Percentiles rank a stretch among this genome's conserved stretches.
These are phyloP conservation scores for Piaya cayana DNA, from an alignment of 2,113 vertebrate species.

Conservation along the genomic window DNA sequence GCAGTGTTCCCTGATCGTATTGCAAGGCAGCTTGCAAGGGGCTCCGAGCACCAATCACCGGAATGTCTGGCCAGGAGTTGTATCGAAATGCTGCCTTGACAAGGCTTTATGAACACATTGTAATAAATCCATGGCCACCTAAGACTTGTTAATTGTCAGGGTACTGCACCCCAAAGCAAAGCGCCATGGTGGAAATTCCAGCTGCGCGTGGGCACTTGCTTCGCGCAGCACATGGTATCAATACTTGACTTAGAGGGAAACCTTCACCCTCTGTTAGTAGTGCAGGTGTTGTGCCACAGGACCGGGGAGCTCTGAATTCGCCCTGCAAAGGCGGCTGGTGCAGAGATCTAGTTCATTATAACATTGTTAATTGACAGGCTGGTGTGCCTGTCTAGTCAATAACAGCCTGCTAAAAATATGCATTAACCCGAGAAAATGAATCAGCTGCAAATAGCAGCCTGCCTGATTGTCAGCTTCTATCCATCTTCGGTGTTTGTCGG, in stretches of 20 bases:
- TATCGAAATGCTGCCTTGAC: constrained; percentile 1
- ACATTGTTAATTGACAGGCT: constrained; percentile 55
- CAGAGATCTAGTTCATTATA: constrained; percentile 49
- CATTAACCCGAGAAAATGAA: constrained; percentile 63
- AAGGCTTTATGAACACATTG: constrained; percentile 14
- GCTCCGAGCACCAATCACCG: constrained; percentile 4
- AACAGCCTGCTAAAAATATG: constrained; percentile 63
- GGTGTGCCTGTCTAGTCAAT: constrained; percentile 58
- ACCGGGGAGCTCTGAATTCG: not conserved
- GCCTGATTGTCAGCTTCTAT: constrained; percentile 61
- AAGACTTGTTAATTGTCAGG: constrained; percentile 5
- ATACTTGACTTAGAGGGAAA: not conserved
- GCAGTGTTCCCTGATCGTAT: constrained; percentile 27
- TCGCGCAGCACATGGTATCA: not conserved
- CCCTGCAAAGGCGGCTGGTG: not conserved
- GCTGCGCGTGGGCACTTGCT: not conserved
- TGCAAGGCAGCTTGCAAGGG: constrained; percentile 16
- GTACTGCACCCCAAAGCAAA: not conserved
- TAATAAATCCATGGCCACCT: not conserved
- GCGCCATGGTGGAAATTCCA: not conserved
- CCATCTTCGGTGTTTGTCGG: constrained; percentile 23
- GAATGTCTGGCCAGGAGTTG: not conserved
- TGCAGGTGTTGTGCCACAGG: constrained; percentile 32
- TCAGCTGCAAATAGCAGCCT: constrained; percentile 62
- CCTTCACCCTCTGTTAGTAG: not conserved